Percentiles rank a stretch among this genome's conserved stretches.
These are phyloP conservation scores for Sisor rabdophorus DNA, from an alignment of 2,113 vertebrate genomes.

Conservation along the genomic window DNA sequence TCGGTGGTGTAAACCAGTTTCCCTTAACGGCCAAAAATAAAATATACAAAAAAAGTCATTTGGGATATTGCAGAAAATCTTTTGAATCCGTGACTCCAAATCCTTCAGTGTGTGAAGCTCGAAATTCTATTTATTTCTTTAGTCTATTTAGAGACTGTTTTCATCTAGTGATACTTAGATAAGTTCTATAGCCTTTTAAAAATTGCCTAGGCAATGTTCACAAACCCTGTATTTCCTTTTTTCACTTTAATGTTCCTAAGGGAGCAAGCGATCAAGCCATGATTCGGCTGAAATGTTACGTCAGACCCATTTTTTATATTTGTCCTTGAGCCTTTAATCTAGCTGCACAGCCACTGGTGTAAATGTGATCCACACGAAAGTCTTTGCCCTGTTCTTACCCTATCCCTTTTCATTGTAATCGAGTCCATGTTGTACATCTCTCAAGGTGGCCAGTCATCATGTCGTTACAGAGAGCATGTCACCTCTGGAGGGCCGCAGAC, in stretches of 20 bases:
- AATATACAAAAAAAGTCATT: too few species aligned
- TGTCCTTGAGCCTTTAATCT: slow-evolving; percentile 33
- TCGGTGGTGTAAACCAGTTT: too few species aligned
- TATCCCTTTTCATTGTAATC: slow-evolving; percentile 18
- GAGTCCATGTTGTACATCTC: slow-evolving; percentile 44
- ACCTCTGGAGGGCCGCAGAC: slow-evolving; percentile 46
- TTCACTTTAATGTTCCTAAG: background rate
- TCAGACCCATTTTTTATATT: slow-evolving; percentile 25
- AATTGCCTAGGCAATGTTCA: background rate
- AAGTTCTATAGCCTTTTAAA: background rate
- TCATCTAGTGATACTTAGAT: too few species aligned
- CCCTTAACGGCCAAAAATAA: too few species aligned
- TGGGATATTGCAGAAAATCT: too few species aligned
- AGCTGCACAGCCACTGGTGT: background rate
- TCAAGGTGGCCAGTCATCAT: slow-evolving; percentile 46
- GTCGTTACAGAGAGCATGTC: slow-evolving; percentile 26
- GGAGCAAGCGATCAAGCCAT: background rate
- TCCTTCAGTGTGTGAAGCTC: too few species aligned
- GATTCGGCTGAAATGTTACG: slow-evolving; percentile 19
- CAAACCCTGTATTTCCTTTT: background rate
- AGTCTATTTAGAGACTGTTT: too few species aligned
- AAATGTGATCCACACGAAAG: slow-evolving; percentile 12
- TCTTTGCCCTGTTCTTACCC: background rate
- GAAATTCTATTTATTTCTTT: too few species aligned
- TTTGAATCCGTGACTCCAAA: too few species aligned